A percentile compares a stretch with the other conserved stretches of the same genome.
phyloP scores from a whole-genome alignment of 1,140 invertebrate genomes.

The Drosophila varians region DNA sequence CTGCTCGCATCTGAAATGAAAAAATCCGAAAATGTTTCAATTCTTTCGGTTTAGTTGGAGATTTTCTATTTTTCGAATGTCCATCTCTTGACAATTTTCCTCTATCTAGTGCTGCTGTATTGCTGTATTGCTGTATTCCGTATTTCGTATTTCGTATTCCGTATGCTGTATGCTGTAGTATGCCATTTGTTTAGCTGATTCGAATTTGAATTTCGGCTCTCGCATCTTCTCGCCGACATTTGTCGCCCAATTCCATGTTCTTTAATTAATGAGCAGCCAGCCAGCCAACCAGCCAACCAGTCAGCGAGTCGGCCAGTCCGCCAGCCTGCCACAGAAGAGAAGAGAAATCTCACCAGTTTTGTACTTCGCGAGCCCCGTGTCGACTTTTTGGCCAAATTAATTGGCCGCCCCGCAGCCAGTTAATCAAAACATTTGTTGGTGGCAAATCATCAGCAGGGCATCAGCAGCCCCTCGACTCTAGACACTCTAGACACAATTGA shows the following conservation, averaged over 20 bases:
- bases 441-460: constrained; percentile 54
- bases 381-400: constrained; percentile 53
- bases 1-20: constrained; percentile 80
- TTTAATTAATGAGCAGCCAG: constrained; percentile 72
- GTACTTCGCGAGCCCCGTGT: constrained; percentile 58
- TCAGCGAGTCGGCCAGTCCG: too few species aligned
- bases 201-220: constrained; percentile 71
- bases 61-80: constrained; percentile 82
- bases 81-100: constrained; percentile 80
- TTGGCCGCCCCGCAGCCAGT: constrained; percentile 73
- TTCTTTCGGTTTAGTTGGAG: constrained; percentile 81
- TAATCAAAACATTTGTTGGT: constrained; percentile 79
- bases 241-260: constrained; percentile 73
- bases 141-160: constrained; percentile 11
- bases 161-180: constrained; percentile 36
- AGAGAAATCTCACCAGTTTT: constrained; percentile 67
- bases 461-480: constrained; percentile 35
- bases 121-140: constrained; percentile 4
- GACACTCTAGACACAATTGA: constrained; percentile 75
- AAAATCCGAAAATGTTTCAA: constrained; percentile 81
- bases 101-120: constrained; percentile 46
- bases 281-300: too few species aligned
- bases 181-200: constrained; percentile 77
- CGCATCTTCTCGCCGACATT: constrained; percentile 43
- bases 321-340: constrained; percentile 22